These are phyloP conservation scores for Philereme transversata DNA, from an alignment of 2,888 invertebrate genomes.

Conservation along the genomic window DNA sequence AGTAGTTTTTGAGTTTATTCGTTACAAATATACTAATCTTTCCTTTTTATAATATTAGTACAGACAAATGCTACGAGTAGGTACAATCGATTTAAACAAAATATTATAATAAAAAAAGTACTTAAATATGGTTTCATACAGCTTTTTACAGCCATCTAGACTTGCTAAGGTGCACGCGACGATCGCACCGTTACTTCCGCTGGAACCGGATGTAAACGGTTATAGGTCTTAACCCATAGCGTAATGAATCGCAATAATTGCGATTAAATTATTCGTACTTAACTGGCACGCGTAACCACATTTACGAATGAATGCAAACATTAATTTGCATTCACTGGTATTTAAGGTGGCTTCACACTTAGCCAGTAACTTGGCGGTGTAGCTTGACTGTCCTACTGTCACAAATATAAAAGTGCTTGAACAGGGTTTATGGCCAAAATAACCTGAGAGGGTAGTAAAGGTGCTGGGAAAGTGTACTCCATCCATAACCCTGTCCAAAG, in stretches of 20 bases:
- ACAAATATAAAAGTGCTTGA: too few species aligned
- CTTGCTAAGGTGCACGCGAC: slow-evolving; percentile 54
- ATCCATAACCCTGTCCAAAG: too few species aligned
- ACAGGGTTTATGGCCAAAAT: too few species aligned
- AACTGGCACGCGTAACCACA: slow-evolving; percentile 22
- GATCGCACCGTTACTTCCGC: slow-evolving; percentile 68
- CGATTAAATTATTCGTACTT: slow-evolving; percentile 22
- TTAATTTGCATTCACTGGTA: slow-evolving; percentile 11
- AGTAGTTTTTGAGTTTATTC: too few species aligned
- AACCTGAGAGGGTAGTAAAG: too few species aligned
- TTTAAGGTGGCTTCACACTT: slow-evolving; percentile 4
- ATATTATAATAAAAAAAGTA: too few species aligned
- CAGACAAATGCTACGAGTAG: too few species aligned
- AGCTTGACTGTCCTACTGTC: neutral
- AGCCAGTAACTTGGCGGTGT: slow-evolving; percentile 3
- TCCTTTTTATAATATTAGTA: too few species aligned
- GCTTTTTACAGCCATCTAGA: slow-evolving; percentile 9
- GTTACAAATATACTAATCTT: too few species aligned
- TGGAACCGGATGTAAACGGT: slow-evolving; percentile 53
- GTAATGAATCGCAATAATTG: slow-evolving; percentile 27
- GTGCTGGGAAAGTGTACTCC: too few species aligned
- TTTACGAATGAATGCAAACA: slow-evolving; percentile 12
- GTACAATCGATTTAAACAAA: too few species aligned
- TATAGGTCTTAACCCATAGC: slow-evolving; percentile 32
- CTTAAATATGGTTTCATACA: too few species aligned